Conservation (phyloP, 2,888 invertebrate genomes). For the Ichneumoninae sp. region DNA sequence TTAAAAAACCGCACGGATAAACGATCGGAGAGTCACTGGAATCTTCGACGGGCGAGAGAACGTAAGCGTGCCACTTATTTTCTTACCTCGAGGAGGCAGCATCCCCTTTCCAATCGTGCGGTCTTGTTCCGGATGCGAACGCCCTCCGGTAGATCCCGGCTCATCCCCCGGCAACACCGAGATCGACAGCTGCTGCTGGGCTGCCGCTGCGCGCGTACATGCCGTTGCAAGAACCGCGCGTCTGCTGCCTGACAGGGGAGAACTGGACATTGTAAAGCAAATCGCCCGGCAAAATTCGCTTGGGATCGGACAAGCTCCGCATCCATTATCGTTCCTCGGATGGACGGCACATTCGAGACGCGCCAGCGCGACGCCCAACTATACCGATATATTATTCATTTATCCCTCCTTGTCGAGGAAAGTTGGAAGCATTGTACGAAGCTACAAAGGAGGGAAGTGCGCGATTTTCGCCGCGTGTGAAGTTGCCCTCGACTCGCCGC, state of each 20-base stretch:
- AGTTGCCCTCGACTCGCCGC: too few relatives aligned
- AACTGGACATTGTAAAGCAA: background rate
- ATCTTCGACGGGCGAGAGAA: conserved; percentile 22
- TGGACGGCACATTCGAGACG: conserved; percentile 47
- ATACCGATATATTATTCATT: too few relatives aligned
- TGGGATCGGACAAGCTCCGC: conserved; percentile 53
- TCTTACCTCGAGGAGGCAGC: conserved; percentile 40
- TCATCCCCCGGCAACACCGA: conserved; percentile 43
- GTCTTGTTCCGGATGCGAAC: conserved; percentile 61
- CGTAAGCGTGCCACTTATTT: conserved; percentile 59
- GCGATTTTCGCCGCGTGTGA: too few relatives aligned
- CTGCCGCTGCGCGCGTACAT: too few relatives aligned
- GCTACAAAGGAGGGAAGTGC: too few relatives aligned
- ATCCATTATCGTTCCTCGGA: conserved; percentile 65
- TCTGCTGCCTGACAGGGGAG: background rate
- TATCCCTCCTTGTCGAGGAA: too few relatives aligned
- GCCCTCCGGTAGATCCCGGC: conserved; percentile 34
- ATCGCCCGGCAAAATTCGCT: background rate
- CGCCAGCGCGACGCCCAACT: too few relatives aligned
- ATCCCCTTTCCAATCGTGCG: conserved; percentile 49
- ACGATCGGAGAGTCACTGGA: conserved; percentile 39
- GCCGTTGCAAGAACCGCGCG: background rate
- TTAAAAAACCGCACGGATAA: background rate
- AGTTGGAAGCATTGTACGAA: too few relatives aligned
- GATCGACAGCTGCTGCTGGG: conserved; percentile 57